Conservation (phyloP, 2,113 vertebrate genomes). For the Ophthalmolycus amberensis region DNA sequence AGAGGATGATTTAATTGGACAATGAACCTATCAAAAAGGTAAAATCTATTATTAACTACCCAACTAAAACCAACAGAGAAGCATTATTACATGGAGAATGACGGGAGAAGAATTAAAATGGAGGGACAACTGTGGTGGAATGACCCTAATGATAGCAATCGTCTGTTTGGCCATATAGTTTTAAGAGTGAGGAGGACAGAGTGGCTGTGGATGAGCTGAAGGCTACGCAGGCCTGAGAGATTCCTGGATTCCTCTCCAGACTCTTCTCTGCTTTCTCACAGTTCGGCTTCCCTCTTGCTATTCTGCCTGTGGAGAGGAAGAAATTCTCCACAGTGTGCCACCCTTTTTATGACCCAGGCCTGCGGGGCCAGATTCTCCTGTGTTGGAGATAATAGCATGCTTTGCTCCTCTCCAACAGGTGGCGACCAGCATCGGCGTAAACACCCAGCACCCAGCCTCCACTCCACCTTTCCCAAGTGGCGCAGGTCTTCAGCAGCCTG, state of each 20-base stretch:
- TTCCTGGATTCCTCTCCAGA: conserved; percentile 64
- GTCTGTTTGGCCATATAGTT: conserved; percentile 68
- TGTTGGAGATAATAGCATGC: conserved; percentile 82
- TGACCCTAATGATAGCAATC: conserved; percentile 77
- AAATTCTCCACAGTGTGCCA: conserved; percentile 62
- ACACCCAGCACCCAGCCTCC: conserved; percentile 66
- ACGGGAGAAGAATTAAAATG: conserved; percentile 26
- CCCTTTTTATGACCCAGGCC: conserved; percentile 81
- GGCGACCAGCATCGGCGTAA: conserved; percentile 74
- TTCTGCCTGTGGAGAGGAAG: conserved; percentile 54
- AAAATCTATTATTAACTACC: conserved; percentile 33
- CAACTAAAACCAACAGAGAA: conserved; percentile 39
- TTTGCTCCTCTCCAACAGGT: conserved; percentile 81
- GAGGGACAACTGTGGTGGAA: conserved; percentile 57
- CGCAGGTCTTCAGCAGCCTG: conserved; percentile 33
- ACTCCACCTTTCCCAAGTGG: conserved; percentile 46
- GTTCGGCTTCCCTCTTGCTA: conserved; percentile 38
- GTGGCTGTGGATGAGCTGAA: conserved; percentile 64
- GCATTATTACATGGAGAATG: conserved; percentile 36
- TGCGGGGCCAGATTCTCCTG: conserved; percentile 82
- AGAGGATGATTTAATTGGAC: conserved; percentile 5
- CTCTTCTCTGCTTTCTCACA: conserved; percentile 64
- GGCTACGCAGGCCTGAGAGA: conserved; percentile 63
- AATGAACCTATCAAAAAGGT: conserved; percentile 1
- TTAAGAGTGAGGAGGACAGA: conserved; percentile 60